Conservation (phyloP, 92 coral and sea anemone genomes). For the Bergia puertoricense region DNA sequence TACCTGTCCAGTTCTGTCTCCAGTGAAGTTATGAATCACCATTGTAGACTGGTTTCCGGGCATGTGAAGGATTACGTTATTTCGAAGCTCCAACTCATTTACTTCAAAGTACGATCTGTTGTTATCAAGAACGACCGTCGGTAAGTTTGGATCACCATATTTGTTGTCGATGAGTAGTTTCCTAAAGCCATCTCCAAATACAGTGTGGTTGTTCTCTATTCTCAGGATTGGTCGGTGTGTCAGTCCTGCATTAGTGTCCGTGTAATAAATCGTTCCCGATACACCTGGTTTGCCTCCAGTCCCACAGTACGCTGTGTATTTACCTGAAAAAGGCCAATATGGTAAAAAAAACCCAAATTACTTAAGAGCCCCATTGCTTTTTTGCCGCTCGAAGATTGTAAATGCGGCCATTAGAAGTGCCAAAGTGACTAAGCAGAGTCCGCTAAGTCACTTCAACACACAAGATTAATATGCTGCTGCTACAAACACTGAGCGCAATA, state of each 20-base stretch:
- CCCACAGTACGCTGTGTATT: slow-evolving; percentile 61
- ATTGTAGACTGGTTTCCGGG: slow-evolving; percentile 59
- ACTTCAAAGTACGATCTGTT: slow-evolving; percentile 64
- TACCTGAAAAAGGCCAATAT: slow-evolving; percentile 49
- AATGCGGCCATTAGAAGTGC: too few relatives aligned
- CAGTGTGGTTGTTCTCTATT: slow-evolving; percentile 52
- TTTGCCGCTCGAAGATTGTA: too few relatives aligned
- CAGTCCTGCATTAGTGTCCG: slow-evolving; percentile 71
- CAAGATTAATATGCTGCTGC: too few relatives aligned
- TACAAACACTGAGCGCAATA: too few relatives aligned
- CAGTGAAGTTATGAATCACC: slow-evolving; percentile 68
- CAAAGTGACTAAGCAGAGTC: too few relatives aligned
- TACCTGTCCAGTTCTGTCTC: slow-evolving; percentile 66
- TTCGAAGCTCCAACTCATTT: slow-evolving; percentile 56
- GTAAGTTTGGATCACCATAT: slow-evolving; percentile 55
- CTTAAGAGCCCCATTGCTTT: not conserved
- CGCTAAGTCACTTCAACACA: too few relatives aligned
- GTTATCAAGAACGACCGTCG: slow-evolving; percentile 58
- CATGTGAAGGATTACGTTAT: slow-evolving; percentile 59
- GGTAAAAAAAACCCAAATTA: not conserved
- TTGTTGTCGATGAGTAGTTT: slow-evolving; percentile 66
- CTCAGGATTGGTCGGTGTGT: slow-evolving; percentile 59
- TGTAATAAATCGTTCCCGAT: slow-evolving; percentile 68
- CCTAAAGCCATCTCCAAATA: slow-evolving; percentile 63
- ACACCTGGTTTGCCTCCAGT: slow-evolving; percentile 59